phyloP scores from a whole-genome alignment of 2,797 vertebrate species.

The Hemibagrus guttatus region DNA sequence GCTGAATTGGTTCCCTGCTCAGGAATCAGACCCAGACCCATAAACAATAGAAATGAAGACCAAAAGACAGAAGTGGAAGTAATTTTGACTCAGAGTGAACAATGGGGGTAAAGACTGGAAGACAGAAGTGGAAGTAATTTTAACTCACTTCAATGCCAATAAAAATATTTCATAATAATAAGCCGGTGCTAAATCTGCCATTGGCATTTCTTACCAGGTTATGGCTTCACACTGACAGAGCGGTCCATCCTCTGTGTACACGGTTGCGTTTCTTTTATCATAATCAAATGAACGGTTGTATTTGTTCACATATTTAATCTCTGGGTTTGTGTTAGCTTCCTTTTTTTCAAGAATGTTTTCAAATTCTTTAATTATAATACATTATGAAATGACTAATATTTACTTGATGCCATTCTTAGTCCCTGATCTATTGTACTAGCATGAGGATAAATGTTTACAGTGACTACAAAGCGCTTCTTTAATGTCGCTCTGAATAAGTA shows the following conservation, averaged over 20 bases:
- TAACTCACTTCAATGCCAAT: neutral
- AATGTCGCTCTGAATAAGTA: neutral
- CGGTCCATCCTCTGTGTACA: neutral
- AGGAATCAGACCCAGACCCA: neutral
- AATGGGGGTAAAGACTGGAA: neutral
- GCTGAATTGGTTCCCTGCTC: no score
- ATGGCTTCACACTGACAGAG: no score
- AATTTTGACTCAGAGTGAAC: neutral
- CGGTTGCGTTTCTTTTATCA: no score
- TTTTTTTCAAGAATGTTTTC: no score
- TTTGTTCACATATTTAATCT: no score
- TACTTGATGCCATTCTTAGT: neutral
- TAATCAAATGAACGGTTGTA: no score
- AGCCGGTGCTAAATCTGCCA: neutral
- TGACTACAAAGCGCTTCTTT: neutral
- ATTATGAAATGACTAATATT: no score
- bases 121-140: neutral
- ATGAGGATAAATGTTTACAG: neutral
- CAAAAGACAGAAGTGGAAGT: neutral
- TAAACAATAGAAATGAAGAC: neutral
- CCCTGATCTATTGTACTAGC: neutral
- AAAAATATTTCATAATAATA: neutral
- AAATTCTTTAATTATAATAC: no score
- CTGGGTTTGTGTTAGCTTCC: no score
- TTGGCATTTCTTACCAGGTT: neutral